phyloP scores from a whole-genome alignment of 2,797 vertebrate genomes.

The Cynopterus sphinx region DNA sequence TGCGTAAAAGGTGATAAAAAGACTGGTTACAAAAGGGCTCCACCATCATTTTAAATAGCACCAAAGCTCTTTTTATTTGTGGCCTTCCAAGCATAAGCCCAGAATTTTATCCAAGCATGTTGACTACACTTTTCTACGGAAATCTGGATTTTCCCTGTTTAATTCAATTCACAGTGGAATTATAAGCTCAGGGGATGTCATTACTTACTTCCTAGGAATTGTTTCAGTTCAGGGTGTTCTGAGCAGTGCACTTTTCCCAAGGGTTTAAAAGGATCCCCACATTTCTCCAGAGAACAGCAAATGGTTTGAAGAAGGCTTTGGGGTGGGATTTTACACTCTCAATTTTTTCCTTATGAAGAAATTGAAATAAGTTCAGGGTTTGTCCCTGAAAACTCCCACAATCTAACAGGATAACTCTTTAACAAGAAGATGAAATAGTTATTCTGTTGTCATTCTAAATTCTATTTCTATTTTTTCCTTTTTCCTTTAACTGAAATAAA shows the following conservation, averaged over 20 bases:
- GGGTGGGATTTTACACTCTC: not conserved
- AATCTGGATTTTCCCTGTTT: not conserved
- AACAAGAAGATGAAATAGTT: not conserved
- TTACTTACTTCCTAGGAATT: not conserved
- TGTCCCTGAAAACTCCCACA: not conserved
- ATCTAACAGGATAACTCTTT: not conserved
- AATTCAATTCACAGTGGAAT: slow-evolving; percentile 48
- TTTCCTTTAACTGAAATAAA: not conserved
- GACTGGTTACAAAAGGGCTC: not conserved
- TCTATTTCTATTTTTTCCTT: not conserved
- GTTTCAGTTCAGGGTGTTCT: not conserved
- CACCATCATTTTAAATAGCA: not conserved
- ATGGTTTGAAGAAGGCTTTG: not conserved
- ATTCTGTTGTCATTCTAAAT: not conserved
- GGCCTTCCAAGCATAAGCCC: not conserved
- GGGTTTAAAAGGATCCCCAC: not conserved
- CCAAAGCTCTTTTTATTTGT: not conserved
- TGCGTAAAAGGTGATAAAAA: slow-evolving; percentile 42
- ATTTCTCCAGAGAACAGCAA: not conserved
- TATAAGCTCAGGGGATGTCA: not conserved
- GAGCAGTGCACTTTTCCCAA: not conserved
- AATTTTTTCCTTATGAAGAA: slow-evolving; percentile 3
- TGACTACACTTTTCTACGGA: not conserved
- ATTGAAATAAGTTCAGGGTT: not conserved
- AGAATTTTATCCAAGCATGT: not conserved